Conservation (phyloP, 1,140 invertebrate genomes). For the Drosophila kikkawai region DNA sequence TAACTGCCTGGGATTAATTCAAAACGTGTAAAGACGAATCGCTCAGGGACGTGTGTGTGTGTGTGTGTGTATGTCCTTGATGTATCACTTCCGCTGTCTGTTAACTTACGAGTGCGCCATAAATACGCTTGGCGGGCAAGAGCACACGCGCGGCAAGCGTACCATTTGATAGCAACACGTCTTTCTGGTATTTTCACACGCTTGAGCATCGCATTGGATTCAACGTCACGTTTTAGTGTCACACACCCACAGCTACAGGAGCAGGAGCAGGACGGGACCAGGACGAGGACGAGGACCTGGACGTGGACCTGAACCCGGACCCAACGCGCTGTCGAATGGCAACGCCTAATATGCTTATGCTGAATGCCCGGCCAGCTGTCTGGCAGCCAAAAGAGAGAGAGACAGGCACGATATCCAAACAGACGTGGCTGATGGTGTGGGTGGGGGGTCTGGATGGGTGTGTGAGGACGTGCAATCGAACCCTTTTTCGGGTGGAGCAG, state of each 20-base stretch:
- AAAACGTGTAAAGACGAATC: constrained; percentile 64
- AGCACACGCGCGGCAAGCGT: constrained; percentile 72
- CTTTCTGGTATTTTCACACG: constrained; percentile 85
- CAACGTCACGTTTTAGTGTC: constrained; percentile 82
- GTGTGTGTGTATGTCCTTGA: constrained; percentile 67
- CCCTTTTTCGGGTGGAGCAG: constrained; percentile 49
- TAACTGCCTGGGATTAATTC: constrained; percentile 67
- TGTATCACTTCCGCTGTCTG: constrained; percentile 82
- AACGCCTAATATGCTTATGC: constrained; percentile 74
- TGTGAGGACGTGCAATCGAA: constrained; percentile 45
- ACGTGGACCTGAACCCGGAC: not conserved
- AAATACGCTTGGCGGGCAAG: constrained; percentile 73
- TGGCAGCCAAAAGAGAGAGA: constrained; percentile 28
- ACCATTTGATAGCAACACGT: constrained; percentile 84
- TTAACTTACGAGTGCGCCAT: constrained; percentile 74
- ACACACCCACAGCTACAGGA: not conserved
- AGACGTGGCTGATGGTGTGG: constrained; percentile 1
- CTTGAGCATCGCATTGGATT: constrained; percentile 85
- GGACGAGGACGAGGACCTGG: not conserved
- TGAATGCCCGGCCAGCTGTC: constrained; percentile 32
- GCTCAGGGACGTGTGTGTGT: constrained; percentile 18
- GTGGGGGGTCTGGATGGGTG: not conserved
- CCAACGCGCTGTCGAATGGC: constrained; percentile 23
- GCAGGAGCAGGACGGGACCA: not conserved
- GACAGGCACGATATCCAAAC: constrained; percentile 27